Conservation (phyloP, 1,140 invertebrate species). For the Drosophila ercepeae region DNA sequence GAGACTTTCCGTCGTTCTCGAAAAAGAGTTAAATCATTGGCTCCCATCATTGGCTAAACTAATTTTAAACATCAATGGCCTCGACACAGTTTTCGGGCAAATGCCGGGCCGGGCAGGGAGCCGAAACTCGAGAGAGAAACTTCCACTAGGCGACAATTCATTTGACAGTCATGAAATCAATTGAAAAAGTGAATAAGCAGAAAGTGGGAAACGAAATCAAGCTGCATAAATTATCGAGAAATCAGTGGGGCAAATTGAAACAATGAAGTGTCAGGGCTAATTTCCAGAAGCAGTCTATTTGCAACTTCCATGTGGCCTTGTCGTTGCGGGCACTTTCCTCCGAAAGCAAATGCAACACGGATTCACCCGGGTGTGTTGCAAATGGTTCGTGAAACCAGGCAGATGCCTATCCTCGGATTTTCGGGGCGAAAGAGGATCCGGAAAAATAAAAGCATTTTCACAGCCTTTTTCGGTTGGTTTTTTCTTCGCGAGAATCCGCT, state of each 20-base stretch:
- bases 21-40: too few relatives aligned
- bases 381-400: slow-evolving; percentile 61
- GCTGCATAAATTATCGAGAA: slow-evolving; percentile 73
- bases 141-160: slow-evolving; percentile 30
- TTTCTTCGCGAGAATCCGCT: slow-evolving; percentile 13
- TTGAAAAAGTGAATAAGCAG: slow-evolving; percentile 60
- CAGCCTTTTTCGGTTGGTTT: slow-evolving; percentile 5
- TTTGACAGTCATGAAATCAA: slow-evolving; percentile 68
- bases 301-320: slow-evolving; percentile 24
- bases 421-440: neutral
- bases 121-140: neutral
- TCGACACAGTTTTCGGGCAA: slow-evolving; percentile 54
- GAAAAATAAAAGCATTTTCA: slow-evolving; percentile 21
- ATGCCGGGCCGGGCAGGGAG: neutral
- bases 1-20: neutral
- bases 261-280: slow-evolving; percentile 44
- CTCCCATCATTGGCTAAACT: slow-evolving; percentile 6
- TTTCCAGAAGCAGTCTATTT: slow-evolving; percentile 43
- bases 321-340: slow-evolving; percentile 10
- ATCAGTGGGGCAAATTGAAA: slow-evolving; percentile 63
- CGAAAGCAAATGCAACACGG: slow-evolving; percentile 29
- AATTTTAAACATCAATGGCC: slow-evolving; percentile 54
- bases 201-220: slow-evolving; percentile 50
- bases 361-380: slow-evolving; percentile 30
- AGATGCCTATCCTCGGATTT: slow-evolving; percentile 17